These are phyloP conservation scores for Battus philenor DNA, from an alignment of 1,140 invertebrate species.

Conservation along the genomic window DNA sequence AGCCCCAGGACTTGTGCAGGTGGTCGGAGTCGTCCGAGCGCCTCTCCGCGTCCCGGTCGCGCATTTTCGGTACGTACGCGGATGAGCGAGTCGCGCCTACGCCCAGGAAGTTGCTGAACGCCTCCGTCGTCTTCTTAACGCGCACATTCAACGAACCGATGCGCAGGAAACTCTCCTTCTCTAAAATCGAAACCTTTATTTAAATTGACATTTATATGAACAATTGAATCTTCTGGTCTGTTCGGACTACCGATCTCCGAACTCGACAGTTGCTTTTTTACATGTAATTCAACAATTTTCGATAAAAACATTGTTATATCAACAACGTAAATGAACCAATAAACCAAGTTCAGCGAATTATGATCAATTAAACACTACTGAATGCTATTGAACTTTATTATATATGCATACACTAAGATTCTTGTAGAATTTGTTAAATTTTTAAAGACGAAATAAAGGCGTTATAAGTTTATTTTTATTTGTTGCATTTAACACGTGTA, in stretches of 20 bases:
- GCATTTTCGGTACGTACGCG: conserved; percentile 46
- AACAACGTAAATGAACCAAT: no score
- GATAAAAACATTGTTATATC: no score
- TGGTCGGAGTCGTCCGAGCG: conserved; percentile 50
- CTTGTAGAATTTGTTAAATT: no score
- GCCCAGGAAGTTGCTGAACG: conserved; percentile 91
- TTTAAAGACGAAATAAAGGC: no score
- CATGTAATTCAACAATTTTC: neutral
- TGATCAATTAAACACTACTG: neutral
- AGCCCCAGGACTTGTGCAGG: conserved; percentile 90
- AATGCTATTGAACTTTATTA: no score
- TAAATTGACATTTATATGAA: conserved; percentile 14
- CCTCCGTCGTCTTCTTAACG: conserved; percentile 93
- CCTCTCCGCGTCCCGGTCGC: conserved; percentile 41
- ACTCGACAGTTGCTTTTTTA: no score
- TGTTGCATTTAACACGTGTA: no score
- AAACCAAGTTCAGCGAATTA: no score
- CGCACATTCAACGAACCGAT: conserved; percentile 94
- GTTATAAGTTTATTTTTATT: no score
- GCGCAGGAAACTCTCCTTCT: conserved; percentile 92
- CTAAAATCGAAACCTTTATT: conserved; percentile 65
- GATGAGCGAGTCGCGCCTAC: conserved; percentile 78
- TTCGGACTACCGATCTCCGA: no score
- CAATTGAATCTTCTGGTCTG: no score
- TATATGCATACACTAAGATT: no score